A percentile compares a stretch with the other conserved stretches of the same genome.
Evolutionary conservation across 2,113 vertebrate species (phyloP).

Genomic region (Odocoileus virginianus): DNA sequence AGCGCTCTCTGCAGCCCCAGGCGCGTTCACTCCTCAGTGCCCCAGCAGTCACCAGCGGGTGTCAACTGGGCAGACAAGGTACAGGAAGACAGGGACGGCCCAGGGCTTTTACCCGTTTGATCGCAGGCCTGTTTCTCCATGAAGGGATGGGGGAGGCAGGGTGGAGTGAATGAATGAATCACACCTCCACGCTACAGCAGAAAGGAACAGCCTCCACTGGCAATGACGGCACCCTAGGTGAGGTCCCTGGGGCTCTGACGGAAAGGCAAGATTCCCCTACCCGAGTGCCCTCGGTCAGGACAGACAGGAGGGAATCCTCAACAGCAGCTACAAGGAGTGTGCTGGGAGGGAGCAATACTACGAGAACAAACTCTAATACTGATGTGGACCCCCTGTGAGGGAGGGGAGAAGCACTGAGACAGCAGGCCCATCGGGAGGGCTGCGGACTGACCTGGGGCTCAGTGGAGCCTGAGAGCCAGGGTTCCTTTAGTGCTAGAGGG

Average conservation of each 20-base stretch:
- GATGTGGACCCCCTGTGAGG: constrained; percentile 29
- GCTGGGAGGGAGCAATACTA: constrained; percentile 15
- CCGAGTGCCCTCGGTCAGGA: constrained; percentile 46
- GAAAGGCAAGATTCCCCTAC: constrained; percentile 68
- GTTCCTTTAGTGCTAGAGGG: constrained; percentile 56
- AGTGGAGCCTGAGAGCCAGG: constrained; percentile 10
- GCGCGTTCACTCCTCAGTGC: constrained; percentile 57
- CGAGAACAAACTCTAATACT: constrained; percentile 68
- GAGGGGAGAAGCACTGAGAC: constrained; percentile 43
- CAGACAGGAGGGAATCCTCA: constrained; percentile 42
- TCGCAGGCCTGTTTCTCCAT: constrained; percentile 64
- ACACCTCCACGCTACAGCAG: constrained; percentile 36
- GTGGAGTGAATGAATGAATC: constrained; percentile 32
- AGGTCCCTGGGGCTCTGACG: neutral
- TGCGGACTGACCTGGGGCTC: constrained; percentile 32
- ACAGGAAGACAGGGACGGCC: constrained; percentile 66
- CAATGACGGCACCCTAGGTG: neutral
- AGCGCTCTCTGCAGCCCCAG: constrained; percentile 65
- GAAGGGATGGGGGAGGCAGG: neutral
- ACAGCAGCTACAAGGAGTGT: constrained; percentile 43
- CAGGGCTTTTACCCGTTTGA: constrained; percentile 73
- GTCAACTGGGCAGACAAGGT: constrained; percentile 47
- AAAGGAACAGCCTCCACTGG: constrained; percentile 42
- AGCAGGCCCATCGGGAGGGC: constrained; percentile 25
- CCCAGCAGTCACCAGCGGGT: constrained; percentile 49